These are phyloP conservation scores for Eulemur rubriventer DNA, from an alignment of 2,797 vertebrate genomes.

Conservation along the genomic window DNA sequence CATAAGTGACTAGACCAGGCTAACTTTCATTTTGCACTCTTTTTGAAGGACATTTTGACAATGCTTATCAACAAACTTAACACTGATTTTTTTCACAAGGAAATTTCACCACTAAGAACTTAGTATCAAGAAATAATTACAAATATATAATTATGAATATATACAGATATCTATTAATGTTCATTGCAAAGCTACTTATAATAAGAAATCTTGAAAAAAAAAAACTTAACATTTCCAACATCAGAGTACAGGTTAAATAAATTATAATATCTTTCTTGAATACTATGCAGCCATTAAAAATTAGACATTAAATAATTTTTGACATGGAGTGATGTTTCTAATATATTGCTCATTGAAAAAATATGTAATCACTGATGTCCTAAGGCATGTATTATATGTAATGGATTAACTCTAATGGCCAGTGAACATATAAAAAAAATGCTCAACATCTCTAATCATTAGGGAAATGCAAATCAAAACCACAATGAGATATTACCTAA, in stretches of 20 bases:
- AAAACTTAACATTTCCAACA: neutral
- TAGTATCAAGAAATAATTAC: neutral
- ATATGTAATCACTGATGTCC: neutral
- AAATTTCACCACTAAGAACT: neutral
- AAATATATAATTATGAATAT: neutral
- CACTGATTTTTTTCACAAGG: neutral
- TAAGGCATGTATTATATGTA: neutral
- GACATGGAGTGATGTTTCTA: neutral
- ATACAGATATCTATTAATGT: neutral
- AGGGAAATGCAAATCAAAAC: no score
- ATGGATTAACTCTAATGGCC: neutral
- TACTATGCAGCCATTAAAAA: neutral
- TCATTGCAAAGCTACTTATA: neutral
- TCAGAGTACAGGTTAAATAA: neutral
- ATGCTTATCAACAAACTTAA: neutral
- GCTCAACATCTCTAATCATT: no score
- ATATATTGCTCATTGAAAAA: neutral
- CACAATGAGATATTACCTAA: no score
- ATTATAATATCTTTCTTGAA: neutral
- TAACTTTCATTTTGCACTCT: neutral
- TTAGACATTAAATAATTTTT: constrained; percentile 1
- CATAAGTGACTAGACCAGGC: neutral
- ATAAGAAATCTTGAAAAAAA: neutral
- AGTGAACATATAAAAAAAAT: no score
- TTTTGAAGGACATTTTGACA: neutral